Evolutionary conservation across 2,888 invertebrate genomes (phyloP).

Genomic region (Synanthedon myopaeformis): DNA sequence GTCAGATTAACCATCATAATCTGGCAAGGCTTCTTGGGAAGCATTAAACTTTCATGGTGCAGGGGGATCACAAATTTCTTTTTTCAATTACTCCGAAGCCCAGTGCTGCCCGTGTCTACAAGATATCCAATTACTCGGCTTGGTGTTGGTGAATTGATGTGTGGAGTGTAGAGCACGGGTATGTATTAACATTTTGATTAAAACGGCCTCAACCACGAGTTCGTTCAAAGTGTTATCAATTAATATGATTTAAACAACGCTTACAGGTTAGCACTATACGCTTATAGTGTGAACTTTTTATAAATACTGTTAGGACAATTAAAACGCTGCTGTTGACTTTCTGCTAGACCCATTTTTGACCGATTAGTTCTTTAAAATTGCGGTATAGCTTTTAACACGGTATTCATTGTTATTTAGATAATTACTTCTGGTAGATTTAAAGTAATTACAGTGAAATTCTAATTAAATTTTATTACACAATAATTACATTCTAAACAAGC

Average conservation of each 20-base stretch:
- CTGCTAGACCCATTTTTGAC: too few relatives aligned
- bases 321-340: too few relatives aligned
- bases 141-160: slow-evolving; percentile 15
- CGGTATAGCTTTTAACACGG: too few relatives aligned
- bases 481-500: too few relatives aligned
- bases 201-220: slow-evolving; percentile 2
- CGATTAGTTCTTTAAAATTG: too few relatives aligned
- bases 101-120: slow-evolving; percentile 14
- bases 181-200: slow-evolving; percentile 12
- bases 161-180: slow-evolving; percentile 9
- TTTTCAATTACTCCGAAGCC: slow-evolving; percentile 42
- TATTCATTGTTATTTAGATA: too few relatives aligned
- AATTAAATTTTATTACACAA: too few relatives aligned
- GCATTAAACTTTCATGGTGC: slow-evolving; percentile 38
- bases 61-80: slow-evolving; percentile 20
- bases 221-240: not conserved
- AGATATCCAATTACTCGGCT: slow-evolving; percentile 28
- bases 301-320: too few relatives aligned
- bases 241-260: not conserved
- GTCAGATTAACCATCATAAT: slow-evolving; percentile 37
- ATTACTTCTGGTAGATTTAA: too few relatives aligned
- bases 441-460: too few relatives aligned
- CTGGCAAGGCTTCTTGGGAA: slow-evolving; percentile 43
- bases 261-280: too few relatives aligned
- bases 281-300: too few relatives aligned